Evolutionary conservation across 2,888 invertebrate species (phyloP).

Genomic region (Sminthurinus aureus): DNA sequence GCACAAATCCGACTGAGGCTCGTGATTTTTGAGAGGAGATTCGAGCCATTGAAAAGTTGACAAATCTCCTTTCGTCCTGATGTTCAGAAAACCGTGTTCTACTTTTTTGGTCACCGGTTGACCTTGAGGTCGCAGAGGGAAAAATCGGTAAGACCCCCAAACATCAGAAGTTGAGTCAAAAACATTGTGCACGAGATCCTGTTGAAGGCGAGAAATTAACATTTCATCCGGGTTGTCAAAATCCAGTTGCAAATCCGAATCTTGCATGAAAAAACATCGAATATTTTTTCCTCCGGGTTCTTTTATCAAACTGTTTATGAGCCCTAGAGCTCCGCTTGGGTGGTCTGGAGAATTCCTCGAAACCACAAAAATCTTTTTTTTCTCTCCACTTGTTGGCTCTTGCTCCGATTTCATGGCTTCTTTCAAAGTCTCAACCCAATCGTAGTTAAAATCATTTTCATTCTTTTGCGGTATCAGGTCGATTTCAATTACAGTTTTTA

Average conservation of each 20-base stretch:
- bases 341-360: slow-evolving; percentile 58
- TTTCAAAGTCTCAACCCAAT: slow-evolving; percentile 84
- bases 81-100: slow-evolving; percentile 83
- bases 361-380: too few species aligned
- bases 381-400: neutral
- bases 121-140: too few species aligned
- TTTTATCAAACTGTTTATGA: slow-evolving; percentile 67
- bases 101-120: slow-evolving; percentile 56
- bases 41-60: slow-evolving; percentile 93
- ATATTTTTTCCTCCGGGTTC: slow-evolving; percentile 66
- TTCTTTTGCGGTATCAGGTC: too few species aligned
- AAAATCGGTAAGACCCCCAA: slow-evolving; percentile 79
- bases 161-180: slow-evolving; percentile 69
- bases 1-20: neutral
- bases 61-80: slow-evolving; percentile 89
- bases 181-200: slow-evolving; percentile 43
- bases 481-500: slow-evolving; percentile 67
- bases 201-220: slow-evolving; percentile 6
- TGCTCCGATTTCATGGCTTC: slow-evolving; percentile 69
- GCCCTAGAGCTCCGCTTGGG: slow-evolving; percentile 66
- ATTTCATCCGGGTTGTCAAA: neutral
- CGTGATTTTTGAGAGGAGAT: slow-evolving; percentile 71
- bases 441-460: slow-evolving; percentile 73
- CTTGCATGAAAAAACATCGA: slow-evolving; percentile 35
- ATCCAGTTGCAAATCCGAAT: neutral